Percentiles rank a stretch among this genome's conserved stretches.
phyloP scores from a whole-genome alignment of 2,888 invertebrate species.

The Protodeltote pygarga region DNA sequence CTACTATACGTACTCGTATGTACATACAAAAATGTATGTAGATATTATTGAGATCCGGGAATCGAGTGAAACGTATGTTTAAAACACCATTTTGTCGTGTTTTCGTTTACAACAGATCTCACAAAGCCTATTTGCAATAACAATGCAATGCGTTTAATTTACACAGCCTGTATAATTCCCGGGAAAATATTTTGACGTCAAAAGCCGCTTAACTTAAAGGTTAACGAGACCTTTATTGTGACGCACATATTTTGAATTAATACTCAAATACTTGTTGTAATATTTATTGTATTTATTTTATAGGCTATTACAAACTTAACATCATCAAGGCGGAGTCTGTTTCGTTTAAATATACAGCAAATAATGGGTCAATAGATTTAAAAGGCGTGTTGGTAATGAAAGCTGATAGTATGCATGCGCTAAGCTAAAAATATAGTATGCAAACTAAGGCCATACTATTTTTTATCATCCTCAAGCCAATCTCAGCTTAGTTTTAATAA shows the following conservation, averaged over 20 bases:
- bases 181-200: conserved; percentile 59
- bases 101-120: not conserved
- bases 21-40: conserved; percentile 1
- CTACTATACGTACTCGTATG: conserved; percentile 5
- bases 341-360: conserved; percentile 10
- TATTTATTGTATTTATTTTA: conserved; percentile 44
- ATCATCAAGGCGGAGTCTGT: conserved; percentile 17
- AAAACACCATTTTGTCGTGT: conserved; percentile 2
- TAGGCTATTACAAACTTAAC: conserved; percentile 17
- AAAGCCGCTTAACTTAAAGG: conserved; percentile 74
- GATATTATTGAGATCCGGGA: conserved; percentile 2
- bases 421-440: conserved; percentile 7
- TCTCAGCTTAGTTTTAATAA: not conserved
- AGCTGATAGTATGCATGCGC: not conserved
- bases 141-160: conserved; percentile 20
- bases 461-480: not conserved
- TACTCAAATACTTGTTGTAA: conserved; percentile 61
- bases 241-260: conserved; percentile 74
- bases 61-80: conserved; percentile 3
- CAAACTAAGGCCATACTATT: conserved; percentile 10
- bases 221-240: conserved; percentile 74
- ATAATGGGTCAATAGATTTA: conserved; percentile 20
- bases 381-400: conserved; percentile 15
- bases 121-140: conserved; percentile 21
- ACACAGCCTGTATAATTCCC: conserved; percentile 33